A percentile compares a stretch with the other conserved stretches of the same genome.
Evolutionary conservation across 1,140 invertebrate species (phyloP).

Genomic region (Tetraneura akinire): DNA sequence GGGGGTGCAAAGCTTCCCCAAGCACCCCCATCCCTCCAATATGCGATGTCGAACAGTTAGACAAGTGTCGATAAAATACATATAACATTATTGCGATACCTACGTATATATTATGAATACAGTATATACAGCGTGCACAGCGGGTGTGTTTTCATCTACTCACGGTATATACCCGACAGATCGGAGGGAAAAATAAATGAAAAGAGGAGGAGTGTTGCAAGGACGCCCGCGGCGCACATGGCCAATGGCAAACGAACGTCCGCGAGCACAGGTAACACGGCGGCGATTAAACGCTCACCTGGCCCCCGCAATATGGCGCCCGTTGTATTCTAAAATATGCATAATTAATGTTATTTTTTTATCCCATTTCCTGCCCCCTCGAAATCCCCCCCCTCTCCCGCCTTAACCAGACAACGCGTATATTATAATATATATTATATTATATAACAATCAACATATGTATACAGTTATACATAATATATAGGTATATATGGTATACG

Average conservation of each 20-base stretch:
- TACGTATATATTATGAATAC: too few species aligned
- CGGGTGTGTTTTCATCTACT: not conserved
- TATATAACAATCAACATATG: not conserved
- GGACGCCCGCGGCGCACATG: conserved; percentile 26
- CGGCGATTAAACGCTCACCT: conserved; percentile 37
- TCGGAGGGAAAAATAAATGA: not conserved
- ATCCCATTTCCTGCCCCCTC: not conserved
- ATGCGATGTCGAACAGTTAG: too few species aligned
- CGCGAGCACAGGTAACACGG: conserved; percentile 27
- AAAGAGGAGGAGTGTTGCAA: conserved; percentile 30
- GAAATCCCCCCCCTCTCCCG: not conserved
- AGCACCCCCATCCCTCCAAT: too few species aligned
- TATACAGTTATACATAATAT: not conserved
- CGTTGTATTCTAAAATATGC: not conserved
- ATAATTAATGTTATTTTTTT: conserved; percentile 6
- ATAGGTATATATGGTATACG: not conserved
- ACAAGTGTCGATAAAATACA: too few species aligned
- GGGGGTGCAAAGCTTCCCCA: too few species aligned
- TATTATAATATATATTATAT: conserved; percentile 25
- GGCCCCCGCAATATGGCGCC: conserved; percentile 47
- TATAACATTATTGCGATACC: too few species aligned
- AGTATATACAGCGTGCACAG: too few species aligned
- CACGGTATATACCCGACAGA: not conserved
- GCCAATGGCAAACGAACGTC: conserved; percentile 32
- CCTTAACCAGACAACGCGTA: not conserved